Conservation (phyloP, 2,888 invertebrate species). For the Eustalomyia histrio region DNA sequence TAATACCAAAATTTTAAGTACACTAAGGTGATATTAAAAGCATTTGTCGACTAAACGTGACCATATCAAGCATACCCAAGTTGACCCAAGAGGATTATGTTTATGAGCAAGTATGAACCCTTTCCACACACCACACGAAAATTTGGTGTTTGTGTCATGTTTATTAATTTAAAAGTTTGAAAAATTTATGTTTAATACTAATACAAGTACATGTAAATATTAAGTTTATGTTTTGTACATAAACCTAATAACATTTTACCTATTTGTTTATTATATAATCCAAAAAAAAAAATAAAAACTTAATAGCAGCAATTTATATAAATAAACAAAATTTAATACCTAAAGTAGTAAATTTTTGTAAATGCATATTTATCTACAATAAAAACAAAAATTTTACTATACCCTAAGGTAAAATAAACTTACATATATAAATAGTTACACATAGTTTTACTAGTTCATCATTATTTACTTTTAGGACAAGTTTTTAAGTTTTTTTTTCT, state of each 20-base stretch:
- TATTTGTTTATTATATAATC: background rate
- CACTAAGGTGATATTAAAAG: constrained; percentile 42
- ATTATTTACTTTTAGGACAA: background rate
- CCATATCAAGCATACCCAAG: constrained; percentile 24
- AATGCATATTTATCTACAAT: no score
- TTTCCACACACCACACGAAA: background rate
- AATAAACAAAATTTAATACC: no score
- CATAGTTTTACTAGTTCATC: background rate
- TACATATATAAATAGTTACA: background rate
- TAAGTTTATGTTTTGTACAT: no score
- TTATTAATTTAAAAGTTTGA: constrained; percentile 1
- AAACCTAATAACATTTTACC: background rate
- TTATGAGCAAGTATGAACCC: background rate
- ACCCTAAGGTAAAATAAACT: background rate
- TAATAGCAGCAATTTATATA: no score
- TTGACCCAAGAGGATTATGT: constrained; percentile 9
- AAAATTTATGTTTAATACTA: background rate
- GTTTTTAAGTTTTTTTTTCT: background rate
- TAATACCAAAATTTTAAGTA: background rate
- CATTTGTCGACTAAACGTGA: constrained; percentile 56
- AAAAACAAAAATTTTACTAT: no score
- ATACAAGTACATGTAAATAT: background rate
- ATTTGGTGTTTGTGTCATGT: background rate
- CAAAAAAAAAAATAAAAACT: background rate
- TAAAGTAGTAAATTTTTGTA: no score